These are phyloP conservation scores for Cavia aperea DNA, from an alignment of 2,113 vertebrate species.

Conservation along the genomic window DNA sequence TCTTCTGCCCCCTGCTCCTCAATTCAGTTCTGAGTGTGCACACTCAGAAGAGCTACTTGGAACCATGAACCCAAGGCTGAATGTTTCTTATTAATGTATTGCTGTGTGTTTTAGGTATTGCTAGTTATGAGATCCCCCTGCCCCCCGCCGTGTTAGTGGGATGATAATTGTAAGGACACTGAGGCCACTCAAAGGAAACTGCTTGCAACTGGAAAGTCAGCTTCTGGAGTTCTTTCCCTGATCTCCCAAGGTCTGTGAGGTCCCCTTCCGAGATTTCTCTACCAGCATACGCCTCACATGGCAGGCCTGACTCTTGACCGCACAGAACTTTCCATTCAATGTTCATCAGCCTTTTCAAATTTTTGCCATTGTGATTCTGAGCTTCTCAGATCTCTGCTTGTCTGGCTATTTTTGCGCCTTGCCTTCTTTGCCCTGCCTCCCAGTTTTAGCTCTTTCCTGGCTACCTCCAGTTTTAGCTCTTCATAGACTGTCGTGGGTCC, in stretches of 20 bases:
- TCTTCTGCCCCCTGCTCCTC: background rate
- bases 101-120: background rate
- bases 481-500: background rate
- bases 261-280: background rate
- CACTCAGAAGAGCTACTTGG: background rate
- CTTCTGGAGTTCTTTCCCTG: background rate
- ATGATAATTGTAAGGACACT: background rate
- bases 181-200: background rate
- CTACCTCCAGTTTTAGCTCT: background rate
- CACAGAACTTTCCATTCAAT: background rate
- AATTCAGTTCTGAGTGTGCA: background rate
- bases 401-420: background rate
- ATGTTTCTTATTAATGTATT: background rate
- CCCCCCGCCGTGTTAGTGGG: background rate
- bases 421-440: too few relatives aligned
- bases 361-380: background rate
- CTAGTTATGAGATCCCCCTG: background rate
- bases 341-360: background rate
- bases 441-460: background rate
- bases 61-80: background rate
- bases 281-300: fast-evolving
- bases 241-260: background rate
- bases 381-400: background rate
- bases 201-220: background rate
- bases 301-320: background rate